Base-by-base conservation (phyloP, 1,140 invertebrate species). In the Lordiphosa stackelbergi region DNA sequence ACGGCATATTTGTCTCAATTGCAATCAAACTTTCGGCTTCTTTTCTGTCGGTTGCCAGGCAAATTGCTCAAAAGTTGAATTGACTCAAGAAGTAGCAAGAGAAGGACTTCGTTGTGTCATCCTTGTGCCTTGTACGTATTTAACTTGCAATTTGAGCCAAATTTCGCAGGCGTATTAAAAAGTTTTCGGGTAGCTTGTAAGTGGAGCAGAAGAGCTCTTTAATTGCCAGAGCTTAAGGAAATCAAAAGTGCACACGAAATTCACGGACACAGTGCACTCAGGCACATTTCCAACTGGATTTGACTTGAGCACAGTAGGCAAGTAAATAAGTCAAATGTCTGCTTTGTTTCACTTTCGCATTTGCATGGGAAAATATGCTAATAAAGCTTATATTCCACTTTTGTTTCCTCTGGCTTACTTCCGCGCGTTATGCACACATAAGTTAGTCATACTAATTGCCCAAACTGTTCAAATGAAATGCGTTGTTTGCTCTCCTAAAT, bases 31-130 rank as follows among this genome's bases (percentile, higher is more conserved):
- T 83, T 55, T 55, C 54, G 70, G 64, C 59, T 66, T 28, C 37
- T 57, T 66, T 53, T 41, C 53, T 12, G 9, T 42, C 38, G 12
- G 38, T 72, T 77, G 59, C 62, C 79, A 69, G 64, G 68, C 77
- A 83, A 83, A 83, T 83, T 71, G 68, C 69, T 69, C 57, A 73
- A 83, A 81, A 83, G 72, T 83, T 83, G 69, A 68, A 77, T 83
- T 77, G 77, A 70, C 77, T 83, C 69, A n/a, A n/a, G n/a, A n/a
- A n/a, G n/a, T n/a, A n/a, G n/a, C n/a, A n/a, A n/a, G 69, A 60
- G 72, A 64, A 71, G 72, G 77, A 83, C 60, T 22, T 59, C 48
- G n/a, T 28, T 54, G 48, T 54, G 48, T 64, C 38, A 46, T 9
- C 22, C 57, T 22, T 24, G 34, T 35, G 66, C 68, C 70, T 60